Evolutionary conservation across 2,113 vertebrate species (phyloP).

Genomic region (Poecile atricapillus): DNA sequence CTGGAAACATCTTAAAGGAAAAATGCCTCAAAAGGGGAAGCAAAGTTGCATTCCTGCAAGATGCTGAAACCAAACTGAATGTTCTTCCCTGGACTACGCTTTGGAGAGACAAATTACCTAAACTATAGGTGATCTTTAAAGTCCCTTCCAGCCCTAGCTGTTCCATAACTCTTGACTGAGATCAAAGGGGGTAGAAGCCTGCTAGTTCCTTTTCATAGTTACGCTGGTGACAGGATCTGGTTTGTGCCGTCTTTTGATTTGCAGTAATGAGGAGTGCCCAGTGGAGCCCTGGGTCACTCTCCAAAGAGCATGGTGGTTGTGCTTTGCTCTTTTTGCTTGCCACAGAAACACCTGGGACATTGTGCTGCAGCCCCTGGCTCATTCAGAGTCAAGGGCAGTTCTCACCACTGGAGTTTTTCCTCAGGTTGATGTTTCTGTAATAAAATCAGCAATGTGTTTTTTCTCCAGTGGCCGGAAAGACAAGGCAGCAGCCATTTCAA

Average conservation of each 20-base stretch:
- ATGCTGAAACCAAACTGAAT: not conserved
- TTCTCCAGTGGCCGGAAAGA: conserved; percentile 21
- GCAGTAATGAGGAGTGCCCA: not conserved
- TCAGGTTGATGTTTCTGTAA: not conserved
- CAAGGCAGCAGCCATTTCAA: conserved; percentile 55
- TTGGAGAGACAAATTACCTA: not conserved
- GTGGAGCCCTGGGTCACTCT: not conserved
- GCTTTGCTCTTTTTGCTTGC: conserved; percentile 1
- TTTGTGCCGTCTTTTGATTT: not conserved
- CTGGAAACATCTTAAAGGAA: not conserved
- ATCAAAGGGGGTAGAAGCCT: not conserved
- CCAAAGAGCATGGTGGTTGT: not conserved
- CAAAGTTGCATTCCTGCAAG: not conserved
- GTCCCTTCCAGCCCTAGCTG: not conserved
- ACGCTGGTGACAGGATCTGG: not conserved
- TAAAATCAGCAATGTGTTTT: not conserved
- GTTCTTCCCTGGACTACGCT: not conserved
- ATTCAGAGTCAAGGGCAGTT: not conserved
- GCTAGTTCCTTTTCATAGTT: not conserved
- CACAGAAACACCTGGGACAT: not conserved
- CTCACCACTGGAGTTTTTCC: not conserved
- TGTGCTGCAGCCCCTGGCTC: not conserved
- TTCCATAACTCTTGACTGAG: not conserved
- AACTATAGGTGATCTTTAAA: not conserved
- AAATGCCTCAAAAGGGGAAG: not conserved